Conservation (phyloP, 2,113 vertebrate genomes). For the Aegithalos caudatus region DNA sequence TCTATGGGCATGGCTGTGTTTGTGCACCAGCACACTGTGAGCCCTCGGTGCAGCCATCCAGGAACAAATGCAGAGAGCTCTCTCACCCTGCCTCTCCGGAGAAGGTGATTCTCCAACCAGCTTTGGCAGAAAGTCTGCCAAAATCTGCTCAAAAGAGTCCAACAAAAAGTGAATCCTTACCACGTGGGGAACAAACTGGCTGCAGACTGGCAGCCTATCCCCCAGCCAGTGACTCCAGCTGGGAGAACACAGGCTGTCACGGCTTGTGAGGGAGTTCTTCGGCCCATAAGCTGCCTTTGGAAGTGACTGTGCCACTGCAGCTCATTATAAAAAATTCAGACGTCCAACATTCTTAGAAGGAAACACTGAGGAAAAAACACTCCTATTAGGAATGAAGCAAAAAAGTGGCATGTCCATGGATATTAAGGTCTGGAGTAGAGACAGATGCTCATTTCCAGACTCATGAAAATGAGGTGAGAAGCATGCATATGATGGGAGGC, state of each 20-base stretch:
- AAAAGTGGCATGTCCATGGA: not conserved
- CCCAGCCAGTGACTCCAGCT: not conserved
- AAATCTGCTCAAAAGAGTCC: not conserved
- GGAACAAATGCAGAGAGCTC: not conserved
- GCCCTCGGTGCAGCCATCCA: not conserved
- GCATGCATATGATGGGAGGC: fast-evolving
- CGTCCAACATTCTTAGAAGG: not conserved
- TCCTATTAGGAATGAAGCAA: not conserved
- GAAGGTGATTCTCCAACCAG: not conserved
- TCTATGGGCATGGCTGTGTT: fast-evolving
- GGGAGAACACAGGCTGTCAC: not conserved
- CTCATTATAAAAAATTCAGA: not conserved
- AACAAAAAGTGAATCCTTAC: not conserved
- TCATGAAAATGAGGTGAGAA: not conserved
- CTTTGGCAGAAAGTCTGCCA: not conserved
- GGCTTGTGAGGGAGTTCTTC: not conserved
- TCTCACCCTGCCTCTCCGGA: not conserved
- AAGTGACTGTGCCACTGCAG: not conserved
- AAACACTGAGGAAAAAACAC: not conserved
- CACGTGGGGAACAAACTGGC: not conserved
- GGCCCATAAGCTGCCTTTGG: not conserved
- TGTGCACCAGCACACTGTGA: not conserved
- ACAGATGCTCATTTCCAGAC: not conserved
- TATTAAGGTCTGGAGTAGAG: not conserved
- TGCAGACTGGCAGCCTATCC: not conserved